These are phyloP conservation scores for Thera obeliscata DNA, from an alignment of 2,888 invertebrate genomes.

Conservation along the genomic window DNA sequence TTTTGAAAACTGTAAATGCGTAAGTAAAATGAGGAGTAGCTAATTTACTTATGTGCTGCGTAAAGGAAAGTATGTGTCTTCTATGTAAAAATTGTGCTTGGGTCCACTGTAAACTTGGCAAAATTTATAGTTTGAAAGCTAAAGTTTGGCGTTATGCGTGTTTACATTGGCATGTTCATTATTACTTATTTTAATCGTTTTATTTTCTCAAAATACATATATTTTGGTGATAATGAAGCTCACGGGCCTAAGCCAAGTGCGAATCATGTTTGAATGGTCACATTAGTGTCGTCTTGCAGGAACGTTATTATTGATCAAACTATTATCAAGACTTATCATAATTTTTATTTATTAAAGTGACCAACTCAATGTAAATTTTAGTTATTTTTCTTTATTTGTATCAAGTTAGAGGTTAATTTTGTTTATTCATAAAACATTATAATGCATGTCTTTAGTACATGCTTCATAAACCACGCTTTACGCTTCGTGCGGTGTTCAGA, in stretches of 20 bases:
- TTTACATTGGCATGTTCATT: constrained; percentile 41
- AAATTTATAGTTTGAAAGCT: background rate
- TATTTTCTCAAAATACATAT: too few species aligned
- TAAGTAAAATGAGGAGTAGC: too few species aligned
- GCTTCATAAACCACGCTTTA: constrained; percentile 58
- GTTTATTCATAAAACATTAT: constrained; percentile 29
- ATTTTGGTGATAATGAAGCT: too few species aligned
- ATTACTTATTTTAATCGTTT: constrained; percentile 31
- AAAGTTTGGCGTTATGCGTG: constrained; percentile 42
- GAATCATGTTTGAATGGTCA: too few species aligned
- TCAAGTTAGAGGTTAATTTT: background rate
- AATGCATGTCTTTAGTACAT: constrained; percentile 53
- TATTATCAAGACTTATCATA: background rate
- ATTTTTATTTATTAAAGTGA: constrained; percentile 15
- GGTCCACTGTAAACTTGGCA: too few species aligned
- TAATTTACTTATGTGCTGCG: too few species aligned
- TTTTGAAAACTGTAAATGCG: too few species aligned
- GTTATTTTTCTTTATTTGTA: constrained; percentile 3
- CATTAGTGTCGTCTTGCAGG: too few species aligned
- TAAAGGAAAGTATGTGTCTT: too few species aligned
- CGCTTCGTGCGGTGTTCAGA: constrained; percentile 53
- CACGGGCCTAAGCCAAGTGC: too few species aligned
- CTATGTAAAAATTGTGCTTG: too few species aligned
- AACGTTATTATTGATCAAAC: background rate
- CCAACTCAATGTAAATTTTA: constrained; percentile 10